These are phyloP conservation scores for Grus americana DNA, from an alignment of 2,113 vertebrate genomes.

Conservation along the genomic window DNA sequence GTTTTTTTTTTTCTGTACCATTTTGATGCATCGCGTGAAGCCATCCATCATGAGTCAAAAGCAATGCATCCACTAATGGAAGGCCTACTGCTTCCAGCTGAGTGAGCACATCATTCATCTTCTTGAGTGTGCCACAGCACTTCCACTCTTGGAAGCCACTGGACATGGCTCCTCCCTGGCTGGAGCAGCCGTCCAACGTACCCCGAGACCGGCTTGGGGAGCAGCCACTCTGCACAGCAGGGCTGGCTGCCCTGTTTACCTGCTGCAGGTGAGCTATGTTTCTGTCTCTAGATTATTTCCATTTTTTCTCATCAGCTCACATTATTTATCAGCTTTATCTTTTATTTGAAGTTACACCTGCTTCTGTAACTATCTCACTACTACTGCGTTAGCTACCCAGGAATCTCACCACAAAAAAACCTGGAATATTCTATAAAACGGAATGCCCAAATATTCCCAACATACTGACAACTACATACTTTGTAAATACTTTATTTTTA, in stretches of 20 bases:
- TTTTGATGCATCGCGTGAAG: not conserved
- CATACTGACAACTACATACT: not conserved
- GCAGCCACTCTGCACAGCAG: fast-evolving
- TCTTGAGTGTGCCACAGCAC: not conserved
- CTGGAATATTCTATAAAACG: not conserved
- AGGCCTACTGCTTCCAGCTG: not conserved
- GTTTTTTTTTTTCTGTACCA: not conserved
- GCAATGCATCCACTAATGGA: not conserved
- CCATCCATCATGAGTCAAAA: not conserved
- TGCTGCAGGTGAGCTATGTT: not conserved
- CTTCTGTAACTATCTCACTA: not conserved
- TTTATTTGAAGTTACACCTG: not conserved
- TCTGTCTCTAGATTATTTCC: not conserved
- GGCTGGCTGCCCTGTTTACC: not conserved
- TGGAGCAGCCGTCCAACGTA: not conserved
- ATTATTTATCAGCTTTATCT: not conserved
- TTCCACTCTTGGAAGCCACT: not conserved
- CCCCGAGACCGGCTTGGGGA: not conserved
- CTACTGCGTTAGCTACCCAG: not conserved
- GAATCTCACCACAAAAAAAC: not conserved
- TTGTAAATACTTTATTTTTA: not conserved
- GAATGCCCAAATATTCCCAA: not conserved
- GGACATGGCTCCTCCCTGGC: not conserved
- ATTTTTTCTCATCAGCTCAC: not conserved
- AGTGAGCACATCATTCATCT: not conserved